Conservation (phyloP, 2,888 invertebrate genomes). For the Ernsta delagoae region DNA sequence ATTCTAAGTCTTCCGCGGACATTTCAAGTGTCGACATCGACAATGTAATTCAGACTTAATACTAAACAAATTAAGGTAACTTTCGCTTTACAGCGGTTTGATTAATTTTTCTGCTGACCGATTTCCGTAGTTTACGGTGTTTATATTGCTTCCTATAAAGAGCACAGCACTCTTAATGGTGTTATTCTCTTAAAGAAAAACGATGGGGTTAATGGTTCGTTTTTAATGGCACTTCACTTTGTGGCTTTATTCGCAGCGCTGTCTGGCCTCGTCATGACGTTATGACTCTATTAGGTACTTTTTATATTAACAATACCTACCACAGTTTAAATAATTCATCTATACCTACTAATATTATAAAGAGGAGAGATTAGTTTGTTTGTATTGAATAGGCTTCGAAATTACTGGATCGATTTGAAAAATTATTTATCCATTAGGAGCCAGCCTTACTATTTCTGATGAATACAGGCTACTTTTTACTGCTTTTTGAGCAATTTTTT, state of each 20-base stretch:
- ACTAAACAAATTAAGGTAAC: background rate
- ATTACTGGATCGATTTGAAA: no score
- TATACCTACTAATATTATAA: no score
- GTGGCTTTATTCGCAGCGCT: slow-evolving; percentile 4
- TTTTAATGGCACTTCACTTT: slow-evolving; percentile 20
- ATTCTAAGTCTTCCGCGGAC: slow-evolving; percentile 17
- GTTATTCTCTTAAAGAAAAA: slow-evolving; percentile 39
- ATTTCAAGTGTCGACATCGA: background rate
- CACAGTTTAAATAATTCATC: no score
- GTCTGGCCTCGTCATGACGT: background rate
- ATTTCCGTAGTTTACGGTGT: slow-evolving; percentile 26
- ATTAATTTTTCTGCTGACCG: slow-evolving; percentile 39
- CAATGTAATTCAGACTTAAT: slow-evolving; percentile 2
- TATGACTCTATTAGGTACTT: background rate
- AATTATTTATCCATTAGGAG: no score
- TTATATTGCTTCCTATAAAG: slow-evolving; percentile 42
- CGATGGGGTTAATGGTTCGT: slow-evolving; percentile 41
- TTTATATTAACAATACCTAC: no score
- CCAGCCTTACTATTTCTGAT: no score
- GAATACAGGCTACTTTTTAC: no score
- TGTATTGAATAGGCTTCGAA: no score
- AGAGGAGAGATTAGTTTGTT: no score
- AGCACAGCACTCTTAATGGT: slow-evolving; percentile 40
- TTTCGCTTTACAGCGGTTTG: background rate
- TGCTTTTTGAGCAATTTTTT: no score